These are phyloP conservation scores for Sebastiscus tertius DNA, from an alignment of 2,797 vertebrate species.

Conservation along the genomic window DNA sequence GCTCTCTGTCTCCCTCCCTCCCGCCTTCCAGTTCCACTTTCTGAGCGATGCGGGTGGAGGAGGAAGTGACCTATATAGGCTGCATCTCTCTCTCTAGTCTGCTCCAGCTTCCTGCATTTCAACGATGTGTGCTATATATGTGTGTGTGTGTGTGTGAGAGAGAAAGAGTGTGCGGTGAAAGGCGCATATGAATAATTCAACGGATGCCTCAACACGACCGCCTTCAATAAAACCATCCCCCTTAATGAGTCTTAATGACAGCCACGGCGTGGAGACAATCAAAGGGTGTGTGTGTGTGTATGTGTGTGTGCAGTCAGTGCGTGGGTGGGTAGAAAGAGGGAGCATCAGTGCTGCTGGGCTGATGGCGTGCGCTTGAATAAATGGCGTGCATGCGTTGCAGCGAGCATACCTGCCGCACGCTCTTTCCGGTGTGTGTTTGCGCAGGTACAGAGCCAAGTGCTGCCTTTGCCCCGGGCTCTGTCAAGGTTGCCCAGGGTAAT, in stretches of 20 bases:
- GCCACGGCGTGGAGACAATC: constrained; percentile 79
- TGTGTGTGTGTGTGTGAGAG: constrained; percentile 29
- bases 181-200: constrained; percentile 80
- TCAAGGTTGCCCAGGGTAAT: constrained; percentile 78
- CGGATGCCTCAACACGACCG: constrained; percentile 76
- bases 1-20: constrained; percentile 63
- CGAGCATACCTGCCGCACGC: constrained; percentile 8
- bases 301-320: constrained; percentile 15
- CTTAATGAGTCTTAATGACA: constrained; percentile 86
- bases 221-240: constrained; percentile 84
- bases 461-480: constrained; percentile 79
- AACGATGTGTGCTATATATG: constrained; percentile 22
- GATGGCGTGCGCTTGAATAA: constrained; percentile 38
- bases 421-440: constrained; percentile 16
- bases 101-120: constrained; percentile 72
- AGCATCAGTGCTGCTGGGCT: constrained; percentile 18
- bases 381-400: constrained; percentile 28
- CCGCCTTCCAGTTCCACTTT: constrained; percentile 78
- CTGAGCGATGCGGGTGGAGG: constrained; percentile 74
- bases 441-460: constrained; percentile 54
- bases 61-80: constrained; percentile 87
- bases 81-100: constrained; percentile 62
- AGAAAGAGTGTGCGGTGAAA: constrained; percentile 48
- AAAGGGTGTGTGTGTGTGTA: constrained; percentile 54
- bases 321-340: constrained; percentile 46